These are phyloP conservation scores for Acyrthosiphon pisum DNA, from an alignment of 1,140 invertebrate species.

Conservation along the genomic window DNA sequence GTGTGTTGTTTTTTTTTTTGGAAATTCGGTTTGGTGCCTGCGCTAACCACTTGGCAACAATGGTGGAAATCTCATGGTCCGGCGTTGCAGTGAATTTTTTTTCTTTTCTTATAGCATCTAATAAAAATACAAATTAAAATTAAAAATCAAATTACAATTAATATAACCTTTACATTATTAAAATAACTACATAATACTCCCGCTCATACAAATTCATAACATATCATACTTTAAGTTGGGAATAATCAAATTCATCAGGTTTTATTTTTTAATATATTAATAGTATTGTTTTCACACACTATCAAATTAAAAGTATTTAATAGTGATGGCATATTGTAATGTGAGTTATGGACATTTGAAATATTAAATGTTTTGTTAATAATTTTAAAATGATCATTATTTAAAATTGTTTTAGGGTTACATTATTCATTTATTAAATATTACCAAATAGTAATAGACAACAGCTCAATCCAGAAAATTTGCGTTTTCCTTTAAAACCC, in stretches of 20 bases:
- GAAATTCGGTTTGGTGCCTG: not conserved
- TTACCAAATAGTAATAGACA: not conserved
- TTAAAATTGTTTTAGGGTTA: not conserved
- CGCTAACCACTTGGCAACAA: not conserved
- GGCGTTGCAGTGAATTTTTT: not conserved
- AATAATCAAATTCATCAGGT: not conserved
- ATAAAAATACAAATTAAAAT: not conserved
- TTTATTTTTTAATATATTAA: too few relatives aligned
- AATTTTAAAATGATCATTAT: not conserved
- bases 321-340: not conserved
- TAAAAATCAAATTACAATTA: not conserved
- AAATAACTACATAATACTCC: too few relatives aligned
- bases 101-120: constrained; percentile 14
- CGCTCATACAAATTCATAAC: not conserved
- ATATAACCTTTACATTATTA: not conserved
- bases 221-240: not conserved
- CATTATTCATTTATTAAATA: not conserved
- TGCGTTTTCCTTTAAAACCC: not conserved
- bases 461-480: not conserved
- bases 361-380: not conserved
- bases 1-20: not conserved
- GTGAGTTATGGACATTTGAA: not conserved
- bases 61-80: not conserved
- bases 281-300: not conserved
- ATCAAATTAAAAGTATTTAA: not conserved